Percentiles rank a stretch among this genome's conserved stretches.
Conservation (phyloP, 2,113 vertebrate species). For the Mustela lutreola region DNA sequence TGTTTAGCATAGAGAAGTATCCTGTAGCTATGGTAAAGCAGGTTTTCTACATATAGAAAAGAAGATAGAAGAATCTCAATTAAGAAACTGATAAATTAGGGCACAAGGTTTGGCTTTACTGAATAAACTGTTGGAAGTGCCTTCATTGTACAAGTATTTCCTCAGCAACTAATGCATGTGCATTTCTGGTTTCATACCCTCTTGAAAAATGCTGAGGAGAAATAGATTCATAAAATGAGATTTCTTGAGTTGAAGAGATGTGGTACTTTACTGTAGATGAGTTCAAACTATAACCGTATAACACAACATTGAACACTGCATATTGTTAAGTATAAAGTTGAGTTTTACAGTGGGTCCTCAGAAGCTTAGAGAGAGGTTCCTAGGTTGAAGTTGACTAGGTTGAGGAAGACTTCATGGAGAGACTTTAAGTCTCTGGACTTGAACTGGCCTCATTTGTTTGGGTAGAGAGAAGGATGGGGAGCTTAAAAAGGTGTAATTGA, state of each 20-base stretch:
- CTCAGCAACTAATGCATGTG: neutral
- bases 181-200: neutral
- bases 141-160: conserved; percentile 16
- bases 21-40: neutral
- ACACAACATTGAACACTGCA: neutral
- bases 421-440: neutral
- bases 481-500: neutral
- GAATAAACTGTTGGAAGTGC: conserved; percentile 9
- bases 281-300: neutral
- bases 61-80: neutral
- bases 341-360: neutral
- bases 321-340: neutral
- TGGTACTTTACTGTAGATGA: neutral
- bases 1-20: neutral
- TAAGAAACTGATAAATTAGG: conserved; percentile 39
- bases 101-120: neutral
- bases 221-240: conserved; percentile 15
- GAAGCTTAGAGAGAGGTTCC: neutral
- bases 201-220: conserved; percentile 7
- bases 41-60: conserved; percentile 24
- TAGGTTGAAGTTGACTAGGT: neutral
- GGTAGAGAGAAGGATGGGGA: neutral
- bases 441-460: neutral
- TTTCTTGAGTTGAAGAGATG: neutral
- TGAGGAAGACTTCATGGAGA: neutral